phyloP scores from a whole-genome alignment of 92 coral and sea anemone species.

The Epizoanthus illoricatus region DNA sequence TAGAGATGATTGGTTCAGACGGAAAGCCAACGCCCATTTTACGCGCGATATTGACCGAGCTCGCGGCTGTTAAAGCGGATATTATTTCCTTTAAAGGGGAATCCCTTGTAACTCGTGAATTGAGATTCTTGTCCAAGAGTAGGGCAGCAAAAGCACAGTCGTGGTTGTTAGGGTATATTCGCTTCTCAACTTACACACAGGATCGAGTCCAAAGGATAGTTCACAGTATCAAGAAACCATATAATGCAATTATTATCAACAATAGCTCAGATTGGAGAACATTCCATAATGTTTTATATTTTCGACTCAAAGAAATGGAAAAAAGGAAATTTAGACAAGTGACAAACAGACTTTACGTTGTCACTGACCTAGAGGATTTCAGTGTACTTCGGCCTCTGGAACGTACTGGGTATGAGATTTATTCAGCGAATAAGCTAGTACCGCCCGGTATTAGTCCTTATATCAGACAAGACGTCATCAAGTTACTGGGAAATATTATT shows the following conservation, averaged over 20 bases:
- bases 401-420: constrained; percentile 58
- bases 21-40: constrained; percentile 52
- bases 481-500: constrained; percentile 62
- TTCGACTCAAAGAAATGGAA: constrained; percentile 73
- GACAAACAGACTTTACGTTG: constrained; percentile 60
- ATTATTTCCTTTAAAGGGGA: constrained; percentile 70
- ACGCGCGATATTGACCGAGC: constrained; percentile 71
- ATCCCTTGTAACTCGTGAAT: constrained; percentile 62
- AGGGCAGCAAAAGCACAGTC: constrained; percentile 62
- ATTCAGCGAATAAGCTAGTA: constrained; percentile 49
- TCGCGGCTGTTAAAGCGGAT: constrained; percentile 54
- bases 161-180: constrained; percentile 63
- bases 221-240: constrained; percentile 55
- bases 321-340: constrained; percentile 54
- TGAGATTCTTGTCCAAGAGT: constrained; percentile 71
- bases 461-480: constrained; percentile 59
- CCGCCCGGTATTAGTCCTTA: constrained; percentile 63
- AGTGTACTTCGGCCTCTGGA: constrained; percentile 47
- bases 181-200: constrained; percentile 62
- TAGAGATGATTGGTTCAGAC: constrained; percentile 51
- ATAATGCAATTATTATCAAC: constrained; percentile 65
- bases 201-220: constrained; percentile 48
- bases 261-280: constrained; percentile 38
- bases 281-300: constrained; percentile 49
- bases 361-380: constrained; percentile 49